Conservation (phyloP, 2,113 vertebrate genomes). For the Danio rerio region DNA sequence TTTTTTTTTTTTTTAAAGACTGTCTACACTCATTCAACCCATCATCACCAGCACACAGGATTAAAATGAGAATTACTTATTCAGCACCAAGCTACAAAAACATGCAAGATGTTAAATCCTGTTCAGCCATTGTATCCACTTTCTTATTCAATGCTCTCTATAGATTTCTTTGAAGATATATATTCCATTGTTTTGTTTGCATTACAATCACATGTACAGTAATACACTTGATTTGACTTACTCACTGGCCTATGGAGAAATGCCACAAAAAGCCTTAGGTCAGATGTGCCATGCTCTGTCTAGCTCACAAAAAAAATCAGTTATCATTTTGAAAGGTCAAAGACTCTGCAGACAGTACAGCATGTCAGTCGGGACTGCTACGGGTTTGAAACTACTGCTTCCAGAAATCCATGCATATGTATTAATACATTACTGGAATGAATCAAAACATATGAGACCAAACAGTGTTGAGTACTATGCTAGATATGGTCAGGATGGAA, state of each 20-base stretch:
- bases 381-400: neutral
- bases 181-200: constrained; percentile 2
- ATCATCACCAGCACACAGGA: neutral
- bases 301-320: constrained; percentile 17
- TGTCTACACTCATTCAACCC: neutral
- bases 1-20: neutral
- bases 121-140: neutral
- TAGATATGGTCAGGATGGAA: neutral
- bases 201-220: neutral
- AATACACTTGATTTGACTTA: constrained; percentile 16
- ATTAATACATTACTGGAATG: neutral
- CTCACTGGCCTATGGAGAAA: neutral
- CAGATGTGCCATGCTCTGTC: neutral
- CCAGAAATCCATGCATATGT: neutral
- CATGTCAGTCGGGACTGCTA: neutral
- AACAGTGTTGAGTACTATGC: too few species aligned
- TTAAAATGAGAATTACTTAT: too few species aligned
- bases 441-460: neutral
- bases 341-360: neutral
- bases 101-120: neutral
- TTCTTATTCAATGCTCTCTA: too few species aligned
- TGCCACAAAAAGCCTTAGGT: constrained; percentile 11
- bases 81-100: neutral
- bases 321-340: constrained; percentile 20
- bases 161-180: neutral